phyloP scores from a whole-genome alignment of 2,888 invertebrate genomes.

The Meloe dianella region DNA sequence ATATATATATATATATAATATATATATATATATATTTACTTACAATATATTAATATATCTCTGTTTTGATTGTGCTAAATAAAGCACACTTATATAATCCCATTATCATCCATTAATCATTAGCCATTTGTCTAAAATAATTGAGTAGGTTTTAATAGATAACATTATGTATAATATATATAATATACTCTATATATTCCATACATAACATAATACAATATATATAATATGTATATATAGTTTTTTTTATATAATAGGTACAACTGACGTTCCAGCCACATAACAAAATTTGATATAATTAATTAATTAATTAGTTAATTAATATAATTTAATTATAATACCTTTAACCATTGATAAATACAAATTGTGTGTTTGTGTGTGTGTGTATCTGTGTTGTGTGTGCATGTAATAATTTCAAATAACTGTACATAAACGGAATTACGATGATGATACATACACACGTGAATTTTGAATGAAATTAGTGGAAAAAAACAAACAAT shows the following conservation, averaged over 20 bases:
- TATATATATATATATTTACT: constrained; percentile 42
- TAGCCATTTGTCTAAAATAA: constrained; percentile 47
- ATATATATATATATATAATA: constrained; percentile 40
- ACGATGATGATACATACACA: constrained; percentile 51
- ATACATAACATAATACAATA: constrained; percentile 35
- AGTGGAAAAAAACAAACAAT: neutral
- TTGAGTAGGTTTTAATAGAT: constrained; percentile 55
- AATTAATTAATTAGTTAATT: constrained; percentile 41
- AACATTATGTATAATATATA: constrained; percentile 53
- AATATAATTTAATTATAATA: constrained; percentile 54
- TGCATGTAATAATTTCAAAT: neutral
- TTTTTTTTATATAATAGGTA: constrained; percentile 47
- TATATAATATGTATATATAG: constrained; percentile 31
- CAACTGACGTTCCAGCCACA: constrained; percentile 54
- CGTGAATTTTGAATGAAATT: constrained; percentile 23
- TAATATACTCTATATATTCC: constrained; percentile 53
- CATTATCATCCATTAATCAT: neutral
- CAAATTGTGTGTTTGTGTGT: constrained; percentile 34
- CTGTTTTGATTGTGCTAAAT: constrained; percentile 42
- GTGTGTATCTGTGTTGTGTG: neutral
- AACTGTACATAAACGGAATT: constrained; percentile 55
- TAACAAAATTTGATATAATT: too few species aligned
- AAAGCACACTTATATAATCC: constrained; percentile 46
- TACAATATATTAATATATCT: constrained; percentile 52
- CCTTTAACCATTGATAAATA: constrained; percentile 53